Evolutionary conservation across 2,113 vertebrate genomes (phyloP).

Genomic region (Burhinus bistriatus): DNA sequence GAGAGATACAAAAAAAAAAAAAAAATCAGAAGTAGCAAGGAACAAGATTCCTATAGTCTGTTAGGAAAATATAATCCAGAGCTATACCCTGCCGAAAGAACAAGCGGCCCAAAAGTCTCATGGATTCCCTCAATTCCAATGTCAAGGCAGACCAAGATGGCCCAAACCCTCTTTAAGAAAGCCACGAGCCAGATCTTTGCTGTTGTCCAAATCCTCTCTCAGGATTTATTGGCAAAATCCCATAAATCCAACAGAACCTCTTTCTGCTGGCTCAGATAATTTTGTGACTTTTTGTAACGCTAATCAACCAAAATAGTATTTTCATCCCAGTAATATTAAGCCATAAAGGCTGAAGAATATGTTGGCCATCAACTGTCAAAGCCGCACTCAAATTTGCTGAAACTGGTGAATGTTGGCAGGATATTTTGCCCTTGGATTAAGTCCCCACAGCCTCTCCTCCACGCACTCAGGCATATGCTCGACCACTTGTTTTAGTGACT

Average conservation of each 20-base stretch:
- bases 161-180: not conserved
- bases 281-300: not conserved
- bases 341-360: not conserved
- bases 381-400: not conserved
- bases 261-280: not conserved
- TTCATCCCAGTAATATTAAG: not conserved
- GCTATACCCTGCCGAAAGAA: not conserved
- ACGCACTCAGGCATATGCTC: not conserved
- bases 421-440: not conserved
- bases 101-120: not conserved
- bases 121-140: not conserved
- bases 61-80: not conserved
- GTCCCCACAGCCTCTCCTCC: not conserved
- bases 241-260: not conserved
- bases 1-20: not conserved
- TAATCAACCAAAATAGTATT: not conserved
- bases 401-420: not conserved
- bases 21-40: not conserved
- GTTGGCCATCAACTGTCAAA: not conserved
- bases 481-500: not conserved
- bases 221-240: not conserved
- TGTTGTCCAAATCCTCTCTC: not conserved
- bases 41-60: not conserved
- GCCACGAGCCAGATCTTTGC: not conserved
- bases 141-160: not conserved